Conservation (phyloP, 2,797 vertebrate genomes). For the Psittacula echo region DNA sequence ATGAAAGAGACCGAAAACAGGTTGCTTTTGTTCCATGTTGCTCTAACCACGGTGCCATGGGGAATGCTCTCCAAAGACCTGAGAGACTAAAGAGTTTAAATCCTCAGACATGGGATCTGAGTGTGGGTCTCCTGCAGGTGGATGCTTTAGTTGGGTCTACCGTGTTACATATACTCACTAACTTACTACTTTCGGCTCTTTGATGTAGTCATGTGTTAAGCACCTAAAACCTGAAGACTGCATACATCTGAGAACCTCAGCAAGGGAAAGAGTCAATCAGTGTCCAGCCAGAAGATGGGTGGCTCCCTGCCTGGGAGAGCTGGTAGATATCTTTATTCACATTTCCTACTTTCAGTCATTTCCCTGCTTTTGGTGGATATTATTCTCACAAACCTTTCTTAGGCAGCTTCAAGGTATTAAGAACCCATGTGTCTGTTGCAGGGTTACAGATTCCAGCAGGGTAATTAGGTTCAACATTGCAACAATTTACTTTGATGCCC, state of each 20-base stretch:
- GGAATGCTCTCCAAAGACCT: neutral
- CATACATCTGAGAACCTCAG: neutral
- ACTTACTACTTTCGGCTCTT: neutral
- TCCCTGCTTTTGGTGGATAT: neutral
- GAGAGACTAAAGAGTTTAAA: neutral
- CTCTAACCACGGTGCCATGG: neutral
- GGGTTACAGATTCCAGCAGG: constrained; percentile 11
- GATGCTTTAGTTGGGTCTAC: neutral
- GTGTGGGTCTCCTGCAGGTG: neutral
- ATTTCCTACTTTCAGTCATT: neutral
- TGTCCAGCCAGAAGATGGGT: neutral
- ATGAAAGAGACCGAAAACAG: neutral
- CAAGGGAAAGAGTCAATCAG: neutral
- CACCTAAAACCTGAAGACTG: neutral
- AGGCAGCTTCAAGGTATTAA: neutral
- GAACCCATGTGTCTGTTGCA: neutral
- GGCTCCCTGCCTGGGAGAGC: neutral
- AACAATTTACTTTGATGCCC: constrained; percentile 47
- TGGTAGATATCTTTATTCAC: neutral
- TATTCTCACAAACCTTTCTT: neutral
- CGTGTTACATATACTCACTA: neutral
- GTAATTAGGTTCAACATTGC: constrained; percentile 14
- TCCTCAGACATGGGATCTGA: neutral
- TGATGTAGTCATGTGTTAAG: neutral
- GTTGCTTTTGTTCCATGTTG: neutral